A percentile compares a stretch with the other conserved stretches of the same genome.
Evolutionary conservation across 2,113 vertebrate genomes (phyloP).

Genomic region (Catharus minimus): DNA sequence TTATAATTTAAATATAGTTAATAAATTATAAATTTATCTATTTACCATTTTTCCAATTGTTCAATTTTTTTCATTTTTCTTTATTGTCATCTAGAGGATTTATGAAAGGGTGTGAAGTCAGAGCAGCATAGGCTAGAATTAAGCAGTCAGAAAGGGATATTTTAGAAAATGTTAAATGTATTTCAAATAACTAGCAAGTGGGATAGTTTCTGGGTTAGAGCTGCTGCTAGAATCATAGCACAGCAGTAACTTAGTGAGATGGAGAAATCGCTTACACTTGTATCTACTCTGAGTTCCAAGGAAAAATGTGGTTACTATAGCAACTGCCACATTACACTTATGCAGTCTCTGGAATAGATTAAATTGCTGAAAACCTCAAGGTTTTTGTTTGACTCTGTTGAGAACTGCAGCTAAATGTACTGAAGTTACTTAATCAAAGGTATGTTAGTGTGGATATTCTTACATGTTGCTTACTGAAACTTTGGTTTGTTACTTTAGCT

Average conservation of each 20-base stretch:
- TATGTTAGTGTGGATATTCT: neutral
- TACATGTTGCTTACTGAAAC: neutral
- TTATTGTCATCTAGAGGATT: neutral
- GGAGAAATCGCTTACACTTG: neutral
- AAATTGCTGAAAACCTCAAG: constrained; percentile 32
- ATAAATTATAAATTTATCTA: neutral
- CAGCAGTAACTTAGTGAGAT: neutral
- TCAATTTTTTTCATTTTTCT: neutral
- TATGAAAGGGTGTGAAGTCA: neutral
- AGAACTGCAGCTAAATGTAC: constrained; percentile 19
- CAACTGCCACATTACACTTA: constrained; percentile 56
- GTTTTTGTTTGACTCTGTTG: constrained; percentile 34
- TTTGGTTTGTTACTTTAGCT: neutral
- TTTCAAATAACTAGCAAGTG: neutral
- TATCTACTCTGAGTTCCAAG: neutral
- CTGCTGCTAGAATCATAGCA: neutral
- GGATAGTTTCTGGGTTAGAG: neutral
- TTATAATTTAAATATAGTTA: neutral
- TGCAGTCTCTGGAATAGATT: constrained; percentile 37
- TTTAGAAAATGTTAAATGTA: neutral
- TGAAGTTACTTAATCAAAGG: constrained; percentile 38
- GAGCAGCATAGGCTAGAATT: neutral
- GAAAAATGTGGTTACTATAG: constrained; percentile 58
- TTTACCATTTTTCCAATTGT: neutral
- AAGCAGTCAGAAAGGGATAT: neutral